Evolutionary conservation across 2,888 invertebrate genomes (phyloP).

Genomic region (Drosophila anomalata): DNA sequence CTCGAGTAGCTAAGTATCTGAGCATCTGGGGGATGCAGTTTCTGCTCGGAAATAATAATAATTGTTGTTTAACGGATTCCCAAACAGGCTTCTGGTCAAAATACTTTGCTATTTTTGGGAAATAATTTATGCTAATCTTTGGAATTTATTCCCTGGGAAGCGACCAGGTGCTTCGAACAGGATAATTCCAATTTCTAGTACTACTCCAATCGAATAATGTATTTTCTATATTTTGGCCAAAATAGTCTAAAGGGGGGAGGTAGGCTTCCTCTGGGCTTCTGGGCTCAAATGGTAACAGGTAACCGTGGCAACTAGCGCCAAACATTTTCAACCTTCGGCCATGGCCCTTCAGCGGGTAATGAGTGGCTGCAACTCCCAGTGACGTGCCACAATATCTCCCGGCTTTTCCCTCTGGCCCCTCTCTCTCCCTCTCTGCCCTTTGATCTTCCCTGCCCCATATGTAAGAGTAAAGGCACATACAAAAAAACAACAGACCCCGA

Average conservation of each 20-base stretch:
- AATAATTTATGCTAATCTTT: background rate
- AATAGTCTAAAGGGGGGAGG: slow-evolving; percentile 6
- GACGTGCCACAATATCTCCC: slow-evolving; percentile 9
- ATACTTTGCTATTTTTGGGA: too few species aligned
- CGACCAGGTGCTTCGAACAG: background rate
- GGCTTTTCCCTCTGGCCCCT: background rate
- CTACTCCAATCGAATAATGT: background rate
- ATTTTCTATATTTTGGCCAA: background rate
- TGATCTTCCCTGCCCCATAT: slow-evolving; percentile 5
- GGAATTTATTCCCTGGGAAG: background rate
- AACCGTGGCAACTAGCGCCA: slow-evolving; percentile 17
- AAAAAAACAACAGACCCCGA: slow-evolving; percentile 6
- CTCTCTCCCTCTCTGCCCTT: background rate
- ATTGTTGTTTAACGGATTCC: background rate
- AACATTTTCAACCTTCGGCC: slow-evolving; percentile 22
- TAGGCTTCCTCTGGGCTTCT: background rate
- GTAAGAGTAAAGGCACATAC: slow-evolving; percentile 7
- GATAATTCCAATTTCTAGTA: background rate
- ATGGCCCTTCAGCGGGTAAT: slow-evolving; percentile 16
- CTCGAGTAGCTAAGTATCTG: background rate
- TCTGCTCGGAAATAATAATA: background rate
- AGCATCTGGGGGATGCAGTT: background rate
- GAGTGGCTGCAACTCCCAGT: slow-evolving; percentile 22
- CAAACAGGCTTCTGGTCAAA: too few species aligned
- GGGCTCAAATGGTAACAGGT: background rate